Percentiles rank a stretch among this genome's conserved stretches.
Conservation (phyloP, 2,113 vertebrate genomes). For the Actenoides lindsayi region DNA sequence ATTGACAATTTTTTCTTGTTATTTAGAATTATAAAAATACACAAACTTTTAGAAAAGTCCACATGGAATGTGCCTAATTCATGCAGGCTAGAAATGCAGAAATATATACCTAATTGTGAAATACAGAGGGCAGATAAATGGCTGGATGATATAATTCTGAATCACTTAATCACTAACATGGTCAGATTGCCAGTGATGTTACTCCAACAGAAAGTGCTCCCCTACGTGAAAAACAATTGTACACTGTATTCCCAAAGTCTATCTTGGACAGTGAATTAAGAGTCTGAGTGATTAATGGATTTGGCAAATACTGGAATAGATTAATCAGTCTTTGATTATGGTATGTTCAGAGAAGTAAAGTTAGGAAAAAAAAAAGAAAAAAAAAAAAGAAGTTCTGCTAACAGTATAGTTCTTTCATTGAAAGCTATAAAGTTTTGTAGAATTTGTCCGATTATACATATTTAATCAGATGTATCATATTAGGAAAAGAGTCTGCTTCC, state of each 20-base stretch:
- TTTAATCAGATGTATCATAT: not conserved
- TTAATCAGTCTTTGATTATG: not conserved
- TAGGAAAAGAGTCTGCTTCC: not conserved
- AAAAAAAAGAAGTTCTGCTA: not conserved
- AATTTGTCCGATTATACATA: not conserved
- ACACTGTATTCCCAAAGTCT: constrained; percentile 11
- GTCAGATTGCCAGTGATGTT: not conserved
- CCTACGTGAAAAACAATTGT: constrained; percentile 19
- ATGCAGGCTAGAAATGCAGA: not conserved
- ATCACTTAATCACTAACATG: not conserved
- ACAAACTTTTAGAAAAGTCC: not conserved
- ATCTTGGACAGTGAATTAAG: not conserved
- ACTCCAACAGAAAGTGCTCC: constrained; percentile 8
- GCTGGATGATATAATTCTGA: not conserved
- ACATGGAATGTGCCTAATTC: not conserved
- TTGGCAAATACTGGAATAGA: not conserved
- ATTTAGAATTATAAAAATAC: constrained; percentile 3
- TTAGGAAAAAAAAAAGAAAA: not conserved
- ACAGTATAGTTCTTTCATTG: not conserved
- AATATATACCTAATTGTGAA: not conserved
- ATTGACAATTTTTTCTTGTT: not conserved
- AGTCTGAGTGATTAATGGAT: not conserved
- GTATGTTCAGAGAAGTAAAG: not conserved
- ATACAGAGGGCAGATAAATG: not conserved
- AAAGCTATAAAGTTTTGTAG: not conserved